A percentile compares a stretch with the other conserved stretches of the same genome.
These are phyloP conservation scores for Odocoileus virginianus DNA, from an alignment of 2,113 vertebrate genomes.

Conservation along the genomic window DNA sequence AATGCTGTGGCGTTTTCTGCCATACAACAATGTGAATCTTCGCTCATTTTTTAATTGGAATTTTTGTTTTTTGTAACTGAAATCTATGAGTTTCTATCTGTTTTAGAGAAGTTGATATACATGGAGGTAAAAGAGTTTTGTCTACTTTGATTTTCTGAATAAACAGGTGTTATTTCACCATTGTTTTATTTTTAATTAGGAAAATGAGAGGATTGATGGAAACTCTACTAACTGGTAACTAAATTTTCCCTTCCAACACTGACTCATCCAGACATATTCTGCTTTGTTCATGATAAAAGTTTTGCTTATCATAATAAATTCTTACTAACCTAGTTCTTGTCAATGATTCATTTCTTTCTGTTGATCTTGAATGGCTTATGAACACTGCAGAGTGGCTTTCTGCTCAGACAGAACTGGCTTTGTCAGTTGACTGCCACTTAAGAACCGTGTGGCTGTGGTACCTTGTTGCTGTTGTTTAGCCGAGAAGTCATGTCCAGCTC, in stretches of 20 bases:
- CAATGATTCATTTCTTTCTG: neutral
- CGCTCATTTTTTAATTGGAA: neutral
- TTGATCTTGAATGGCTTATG: neutral
- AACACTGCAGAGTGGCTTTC: neutral
- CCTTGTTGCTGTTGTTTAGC: neutral
- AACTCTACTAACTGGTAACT: neutral
- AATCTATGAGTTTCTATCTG: neutral
- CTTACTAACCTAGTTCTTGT: neutral
- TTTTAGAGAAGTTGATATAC: neutral
- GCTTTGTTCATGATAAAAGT: neutral
- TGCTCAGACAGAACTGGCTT: neutral
- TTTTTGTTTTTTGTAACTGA: neutral
- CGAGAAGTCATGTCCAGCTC: neutral
- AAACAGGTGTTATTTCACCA: neutral
- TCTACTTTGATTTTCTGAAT: neutral
- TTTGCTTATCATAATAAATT: neutral
- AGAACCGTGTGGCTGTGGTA: neutral
- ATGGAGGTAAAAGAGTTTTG: neutral
- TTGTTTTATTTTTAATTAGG: neutral
- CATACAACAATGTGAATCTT: neutral
- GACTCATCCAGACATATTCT: neutral
- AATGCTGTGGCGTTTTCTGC: neutral
- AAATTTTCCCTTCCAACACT: neutral
- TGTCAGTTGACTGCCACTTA: neutral
- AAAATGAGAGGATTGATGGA: neutral